Evolutionary conservation across 2,113 vertebrate genomes (phyloP).

Genomic region (Puffinus mauretanicus): DNA sequence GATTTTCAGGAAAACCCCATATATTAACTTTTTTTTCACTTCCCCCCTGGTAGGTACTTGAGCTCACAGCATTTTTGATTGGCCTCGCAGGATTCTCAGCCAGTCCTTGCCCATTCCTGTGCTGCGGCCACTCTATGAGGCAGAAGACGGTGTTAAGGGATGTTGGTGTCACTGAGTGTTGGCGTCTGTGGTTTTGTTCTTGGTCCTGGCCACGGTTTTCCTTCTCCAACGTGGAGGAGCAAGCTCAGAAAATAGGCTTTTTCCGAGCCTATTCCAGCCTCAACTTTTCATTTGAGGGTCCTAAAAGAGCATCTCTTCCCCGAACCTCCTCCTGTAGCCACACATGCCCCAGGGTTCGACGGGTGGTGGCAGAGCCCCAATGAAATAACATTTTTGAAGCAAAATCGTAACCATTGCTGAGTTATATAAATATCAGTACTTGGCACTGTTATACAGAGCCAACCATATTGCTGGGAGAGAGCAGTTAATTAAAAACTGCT

Average conservation of each 20-base stretch:
- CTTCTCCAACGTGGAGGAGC: background rate
- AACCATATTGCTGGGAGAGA: conserved; percentile 12
- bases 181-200: background rate
- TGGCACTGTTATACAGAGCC: background rate
- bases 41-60: background rate
- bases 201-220: background rate
- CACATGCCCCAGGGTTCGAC: accelerated
- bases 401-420: background rate
- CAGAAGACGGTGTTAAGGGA: background rate
- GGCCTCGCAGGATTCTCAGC: background rate
- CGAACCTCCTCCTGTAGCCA: background rate
- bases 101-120: background rate
- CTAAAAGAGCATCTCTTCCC: background rate
- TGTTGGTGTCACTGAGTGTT: background rate
- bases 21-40: background rate
- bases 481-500: conserved; percentile 24
- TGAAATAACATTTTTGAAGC: background rate
- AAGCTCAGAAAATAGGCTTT: background rate
- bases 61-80: background rate
- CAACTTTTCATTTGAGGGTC: background rate
- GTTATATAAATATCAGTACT: conserved; percentile 10
- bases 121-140: background rate
- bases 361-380: background rate
- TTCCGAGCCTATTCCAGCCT: background rate
- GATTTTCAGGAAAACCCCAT: background rate